Conservation (phyloP, 2,113 vertebrate genomes). For the Ammodramus savannarum region DNA sequence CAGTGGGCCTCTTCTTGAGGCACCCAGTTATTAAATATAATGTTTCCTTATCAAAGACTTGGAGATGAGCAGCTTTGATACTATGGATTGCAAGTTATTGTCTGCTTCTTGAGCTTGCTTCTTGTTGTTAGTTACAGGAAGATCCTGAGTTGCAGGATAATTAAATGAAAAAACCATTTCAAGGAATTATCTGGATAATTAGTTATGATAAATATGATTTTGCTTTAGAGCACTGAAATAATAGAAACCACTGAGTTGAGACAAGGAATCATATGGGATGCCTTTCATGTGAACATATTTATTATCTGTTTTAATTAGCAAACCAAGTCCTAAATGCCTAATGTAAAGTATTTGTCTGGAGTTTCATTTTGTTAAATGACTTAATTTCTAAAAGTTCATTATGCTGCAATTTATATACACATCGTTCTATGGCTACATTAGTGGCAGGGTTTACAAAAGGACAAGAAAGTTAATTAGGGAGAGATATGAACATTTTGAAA, state of each 20-base stretch:
- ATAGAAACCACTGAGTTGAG: conserved; percentile 35
- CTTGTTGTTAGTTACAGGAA: conserved; percentile 7
- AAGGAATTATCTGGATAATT: conserved; percentile 53
- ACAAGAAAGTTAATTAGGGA: neutral
- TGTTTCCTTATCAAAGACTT: neutral
- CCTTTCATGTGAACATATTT: neutral
- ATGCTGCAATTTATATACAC: neutral
- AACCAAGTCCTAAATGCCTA: neutral
- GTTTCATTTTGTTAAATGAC: neutral
- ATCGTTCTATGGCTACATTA: neutral
- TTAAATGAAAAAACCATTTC: conserved; percentile 48
- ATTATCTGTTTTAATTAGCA: conserved; percentile 43
- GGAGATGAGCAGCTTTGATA: neutral
- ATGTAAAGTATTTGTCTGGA: neutral
- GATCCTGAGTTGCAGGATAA: neutral
- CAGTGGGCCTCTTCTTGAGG: neutral
- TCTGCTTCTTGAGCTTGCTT: neutral
- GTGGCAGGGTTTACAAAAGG: neutral
- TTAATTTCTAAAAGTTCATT: conserved; percentile 24
- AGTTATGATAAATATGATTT: conserved; percentile 45
- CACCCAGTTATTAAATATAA: neutral
- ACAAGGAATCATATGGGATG: conserved; percentile 21
- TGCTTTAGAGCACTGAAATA: neutral
- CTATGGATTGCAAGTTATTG: neutral
- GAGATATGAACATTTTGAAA: conserved; percentile 2